phyloP scores from a whole-genome alignment of 2,113 vertebrate species.

The Psittacara wagleri region DNA sequence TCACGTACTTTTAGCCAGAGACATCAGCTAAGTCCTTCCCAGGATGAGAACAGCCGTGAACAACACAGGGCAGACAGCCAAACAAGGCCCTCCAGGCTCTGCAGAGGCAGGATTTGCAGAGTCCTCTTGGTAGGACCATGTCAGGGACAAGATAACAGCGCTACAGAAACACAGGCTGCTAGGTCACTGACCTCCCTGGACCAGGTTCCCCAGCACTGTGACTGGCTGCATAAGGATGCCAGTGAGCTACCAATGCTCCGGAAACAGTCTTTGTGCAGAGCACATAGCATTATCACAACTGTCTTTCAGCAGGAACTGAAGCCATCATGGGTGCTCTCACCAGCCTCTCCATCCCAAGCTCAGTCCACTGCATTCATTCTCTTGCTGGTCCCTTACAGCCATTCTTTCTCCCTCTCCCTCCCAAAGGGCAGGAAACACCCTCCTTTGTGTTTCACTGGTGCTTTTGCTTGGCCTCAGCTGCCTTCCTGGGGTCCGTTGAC shows the following conservation, averaged over 20 bases:
- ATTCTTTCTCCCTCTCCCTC: neutral
- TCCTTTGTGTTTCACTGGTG: neutral
- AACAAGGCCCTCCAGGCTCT: neutral
- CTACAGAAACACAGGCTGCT: neutral
- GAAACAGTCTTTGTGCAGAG: neutral
- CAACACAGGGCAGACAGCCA: neutral
- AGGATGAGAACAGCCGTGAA: neutral
- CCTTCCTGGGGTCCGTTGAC: neutral
- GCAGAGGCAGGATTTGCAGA: neutral
- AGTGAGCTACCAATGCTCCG: neutral
- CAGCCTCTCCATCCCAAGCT: neutral
- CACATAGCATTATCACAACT: accelerated
- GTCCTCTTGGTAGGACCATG: accelerated
- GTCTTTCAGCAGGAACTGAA: neutral
- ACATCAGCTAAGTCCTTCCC: neutral
- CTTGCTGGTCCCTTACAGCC: neutral
- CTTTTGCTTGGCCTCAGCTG: neutral
- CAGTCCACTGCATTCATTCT: neutral
- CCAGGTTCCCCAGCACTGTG: neutral
- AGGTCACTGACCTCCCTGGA: neutral
- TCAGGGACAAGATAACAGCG: neutral
- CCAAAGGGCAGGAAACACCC: neutral
- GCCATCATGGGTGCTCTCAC: neutral
- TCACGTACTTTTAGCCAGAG: neutral
- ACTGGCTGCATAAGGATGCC: neutral